Conservation (phyloP, 2,797 vertebrate genomes). For the Bradypodion pumilum region DNA sequence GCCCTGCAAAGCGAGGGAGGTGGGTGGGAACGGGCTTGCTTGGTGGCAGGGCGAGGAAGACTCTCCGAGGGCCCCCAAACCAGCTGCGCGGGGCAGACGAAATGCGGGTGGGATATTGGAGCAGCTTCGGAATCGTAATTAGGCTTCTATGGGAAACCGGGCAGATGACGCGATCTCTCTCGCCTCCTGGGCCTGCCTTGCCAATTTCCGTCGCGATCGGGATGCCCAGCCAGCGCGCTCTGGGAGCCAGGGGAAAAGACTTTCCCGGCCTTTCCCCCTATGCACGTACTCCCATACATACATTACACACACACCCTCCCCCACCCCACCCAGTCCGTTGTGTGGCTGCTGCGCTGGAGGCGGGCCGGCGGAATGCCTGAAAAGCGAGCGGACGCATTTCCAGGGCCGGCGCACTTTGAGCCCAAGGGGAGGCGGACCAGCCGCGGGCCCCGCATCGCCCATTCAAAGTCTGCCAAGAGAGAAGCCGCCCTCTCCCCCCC, state of each 20-base stretch:
- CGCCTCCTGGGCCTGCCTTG: constrained; percentile 75
- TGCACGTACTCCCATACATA: no score
- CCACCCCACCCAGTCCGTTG: no score
- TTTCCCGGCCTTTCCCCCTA: neutral
- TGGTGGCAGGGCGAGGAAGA: constrained; percentile 10
- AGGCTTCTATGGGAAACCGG: constrained; percentile 94
- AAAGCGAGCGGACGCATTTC: neutral
- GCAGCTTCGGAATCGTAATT: constrained; percentile 88
- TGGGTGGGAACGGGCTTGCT: neutral
- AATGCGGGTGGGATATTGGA: constrained; percentile 94
- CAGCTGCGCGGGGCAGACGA: constrained; percentile 84
- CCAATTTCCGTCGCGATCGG: constrained; percentile 25
- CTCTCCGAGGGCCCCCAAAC: constrained; percentile 65
- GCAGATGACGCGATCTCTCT: constrained; percentile 93
- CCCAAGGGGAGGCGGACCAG: constrained; percentile 73
- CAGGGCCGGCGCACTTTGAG: neutral
- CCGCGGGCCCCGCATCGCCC: constrained; percentile 77
- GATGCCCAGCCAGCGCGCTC: neutral
- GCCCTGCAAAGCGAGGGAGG: neutral
- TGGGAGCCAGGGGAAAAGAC: neutral
- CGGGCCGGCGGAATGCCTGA: constrained; percentile 20
- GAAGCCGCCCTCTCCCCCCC: constrained; percentile 77
- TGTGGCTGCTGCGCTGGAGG: neutral
- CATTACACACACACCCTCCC: no score
- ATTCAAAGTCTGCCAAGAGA: constrained; percentile 88